phyloP scores from a whole-genome alignment of 2,113 vertebrate genomes.

The Megaceryle torquata region DNA sequence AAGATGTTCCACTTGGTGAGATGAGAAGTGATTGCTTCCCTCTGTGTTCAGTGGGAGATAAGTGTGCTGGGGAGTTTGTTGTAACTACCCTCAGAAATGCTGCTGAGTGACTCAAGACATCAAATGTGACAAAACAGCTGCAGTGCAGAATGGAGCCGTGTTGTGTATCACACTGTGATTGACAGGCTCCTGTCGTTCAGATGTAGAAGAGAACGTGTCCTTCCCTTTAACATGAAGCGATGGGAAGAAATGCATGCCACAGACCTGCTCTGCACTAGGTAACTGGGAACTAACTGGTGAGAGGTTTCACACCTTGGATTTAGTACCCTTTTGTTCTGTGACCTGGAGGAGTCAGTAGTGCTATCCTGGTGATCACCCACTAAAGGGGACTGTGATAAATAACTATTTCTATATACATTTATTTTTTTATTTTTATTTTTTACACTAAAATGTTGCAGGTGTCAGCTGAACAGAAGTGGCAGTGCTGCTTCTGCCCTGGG shows the following conservation, averaged over 20 bases:
- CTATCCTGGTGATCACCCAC: neutral
- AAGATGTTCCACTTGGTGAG: neutral
- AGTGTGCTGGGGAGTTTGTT: neutral
- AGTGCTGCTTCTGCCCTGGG: neutral
- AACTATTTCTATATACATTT: no score
- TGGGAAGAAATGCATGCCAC: rapidly evolving
- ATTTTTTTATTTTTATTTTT: no score
- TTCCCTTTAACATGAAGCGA: neutral
- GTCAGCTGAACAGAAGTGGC: neutral
- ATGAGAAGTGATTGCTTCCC: neutral
- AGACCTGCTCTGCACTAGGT: neutral
- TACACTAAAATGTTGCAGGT: neutral
- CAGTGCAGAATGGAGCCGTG: neutral
- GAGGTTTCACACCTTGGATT: neutral
- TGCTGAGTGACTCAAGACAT: neutral
- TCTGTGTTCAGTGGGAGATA: neutral
- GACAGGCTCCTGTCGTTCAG: neutral
- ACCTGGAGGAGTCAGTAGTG: neutral
- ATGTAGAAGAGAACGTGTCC: neutral
- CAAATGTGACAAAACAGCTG: neutral
- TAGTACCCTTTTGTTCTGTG: neutral
- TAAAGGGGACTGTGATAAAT: neutral
- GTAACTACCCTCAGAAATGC: neutral
- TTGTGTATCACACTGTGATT: neutral
- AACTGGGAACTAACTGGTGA: neutral